These are phyloP conservation scores for Sylvilagus bachmani DNA, from an alignment of 2,113 vertebrate genomes.

Conservation along the genomic window DNA sequence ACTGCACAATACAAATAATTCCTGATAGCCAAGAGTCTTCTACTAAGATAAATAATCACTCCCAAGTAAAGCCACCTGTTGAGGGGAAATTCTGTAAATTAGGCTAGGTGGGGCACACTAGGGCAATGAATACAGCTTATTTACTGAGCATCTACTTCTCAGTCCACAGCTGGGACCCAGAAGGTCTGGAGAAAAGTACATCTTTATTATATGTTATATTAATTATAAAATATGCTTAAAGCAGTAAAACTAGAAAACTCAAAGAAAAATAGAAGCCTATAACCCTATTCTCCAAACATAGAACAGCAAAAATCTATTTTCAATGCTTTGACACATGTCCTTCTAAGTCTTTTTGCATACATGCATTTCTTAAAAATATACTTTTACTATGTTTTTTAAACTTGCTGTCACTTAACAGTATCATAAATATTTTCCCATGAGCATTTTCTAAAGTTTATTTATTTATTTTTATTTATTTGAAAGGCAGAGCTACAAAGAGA, in stretches of 20 bases:
- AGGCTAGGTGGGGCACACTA: neutral
- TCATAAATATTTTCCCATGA: slow-evolving; percentile 35
- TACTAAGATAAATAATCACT: slow-evolving; percentile 7
- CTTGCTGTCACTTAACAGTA: neutral
- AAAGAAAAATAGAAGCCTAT: slow-evolving; percentile 23
- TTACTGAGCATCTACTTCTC: slow-evolving; percentile 50
- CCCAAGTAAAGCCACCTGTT: slow-evolving; percentile 6
- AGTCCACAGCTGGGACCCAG: slow-evolving; percentile 36
- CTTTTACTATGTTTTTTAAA: neutral
- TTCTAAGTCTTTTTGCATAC: neutral
- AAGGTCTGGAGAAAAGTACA: slow-evolving; percentile 45
- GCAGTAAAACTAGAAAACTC: slow-evolving; percentile 33
- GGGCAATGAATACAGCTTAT: neutral
- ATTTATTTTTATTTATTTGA: too few relatives aligned
- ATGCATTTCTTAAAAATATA: slow-evolving; percentile 4
- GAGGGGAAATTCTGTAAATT: slow-evolving; percentile 21
- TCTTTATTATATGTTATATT: slow-evolving; percentile 49
- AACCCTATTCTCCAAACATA: slow-evolving; percentile 15
- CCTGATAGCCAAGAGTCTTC: slow-evolving; percentile 10
- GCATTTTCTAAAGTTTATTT: too few relatives aligned
- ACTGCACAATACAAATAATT: neutral
- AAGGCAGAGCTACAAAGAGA: too few relatives aligned
- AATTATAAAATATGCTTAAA: slow-evolving; percentile 52
- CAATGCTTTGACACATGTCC: neutral
- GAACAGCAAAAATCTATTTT: neutral